Conservation (phyloP, 2,888 invertebrate species). For the Lagria hirta region DNA sequence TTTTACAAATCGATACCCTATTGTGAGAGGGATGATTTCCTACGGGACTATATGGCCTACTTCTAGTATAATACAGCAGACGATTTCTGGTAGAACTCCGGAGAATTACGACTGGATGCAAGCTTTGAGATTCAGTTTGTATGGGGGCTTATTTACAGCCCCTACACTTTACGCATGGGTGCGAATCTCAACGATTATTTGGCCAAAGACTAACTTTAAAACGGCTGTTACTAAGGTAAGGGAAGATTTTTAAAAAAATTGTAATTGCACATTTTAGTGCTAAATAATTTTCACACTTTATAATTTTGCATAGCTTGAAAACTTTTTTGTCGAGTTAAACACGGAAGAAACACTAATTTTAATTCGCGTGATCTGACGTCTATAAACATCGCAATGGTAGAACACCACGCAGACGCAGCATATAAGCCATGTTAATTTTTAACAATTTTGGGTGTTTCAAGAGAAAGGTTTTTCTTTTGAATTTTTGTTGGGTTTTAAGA, state of each 20-base stretch:
- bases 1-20: slow-evolving; percentile 56
- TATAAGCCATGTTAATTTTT: no score
- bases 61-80: slow-evolving; percentile 73
- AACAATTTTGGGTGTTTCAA: no score
- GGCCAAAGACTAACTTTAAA: slow-evolving; percentile 71
- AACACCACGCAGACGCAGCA: no score
- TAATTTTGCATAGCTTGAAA: no score
- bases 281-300: no score
- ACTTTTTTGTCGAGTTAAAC: no score
- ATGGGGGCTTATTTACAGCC: slow-evolving; percentile 79
- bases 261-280: no score
- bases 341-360: no score
- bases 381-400: no score
- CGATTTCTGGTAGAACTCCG: slow-evolving; percentile 64
- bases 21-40: slow-evolving; percentile 61
- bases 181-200: slow-evolving; percentile 71
- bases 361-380: no score
- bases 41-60: slow-evolving; percentile 74
- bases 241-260: neutral
- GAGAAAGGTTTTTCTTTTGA: no score
- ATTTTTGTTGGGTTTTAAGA: no score
- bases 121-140: slow-evolving; percentile 71
- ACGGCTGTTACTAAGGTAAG: slow-evolving; percentile 73
- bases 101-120: slow-evolving; percentile 71
- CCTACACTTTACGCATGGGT: slow-evolving; percentile 82